Percentiles rank a stretch among this genome's conserved stretches.
phyloP scores from a whole-genome alignment of 2,113 vertebrate species.

The Grantiella picta region DNA sequence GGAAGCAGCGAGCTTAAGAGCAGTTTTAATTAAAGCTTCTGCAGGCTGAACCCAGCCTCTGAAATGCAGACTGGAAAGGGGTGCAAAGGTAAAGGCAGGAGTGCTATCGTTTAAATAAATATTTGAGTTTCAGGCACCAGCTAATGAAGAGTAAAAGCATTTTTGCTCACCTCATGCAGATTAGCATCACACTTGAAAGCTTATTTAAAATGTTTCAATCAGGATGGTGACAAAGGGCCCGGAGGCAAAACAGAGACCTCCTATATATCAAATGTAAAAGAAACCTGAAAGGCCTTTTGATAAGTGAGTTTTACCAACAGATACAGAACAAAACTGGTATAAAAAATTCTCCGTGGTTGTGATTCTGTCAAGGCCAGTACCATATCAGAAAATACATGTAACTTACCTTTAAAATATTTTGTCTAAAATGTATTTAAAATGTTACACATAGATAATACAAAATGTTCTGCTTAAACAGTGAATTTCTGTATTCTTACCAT shows the following conservation, averaged over 20 bases:
- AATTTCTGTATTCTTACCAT: background rate
- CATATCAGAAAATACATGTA: background rate
- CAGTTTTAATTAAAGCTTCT: background rate
- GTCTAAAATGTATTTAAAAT: background rate
- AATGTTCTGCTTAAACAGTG: background rate
- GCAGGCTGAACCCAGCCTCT: fast-evolving
- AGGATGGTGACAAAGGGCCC: background rate
- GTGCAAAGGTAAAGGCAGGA: background rate
- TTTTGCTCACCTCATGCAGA: background rate
- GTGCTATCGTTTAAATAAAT: background rate
- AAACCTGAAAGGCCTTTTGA: background rate
- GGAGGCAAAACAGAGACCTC: background rate
- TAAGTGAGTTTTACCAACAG: background rate
- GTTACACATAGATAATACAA: background rate
- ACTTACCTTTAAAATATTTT: background rate
- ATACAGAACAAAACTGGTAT: background rate
- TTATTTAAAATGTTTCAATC: background rate
- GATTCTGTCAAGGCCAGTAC: background rate
- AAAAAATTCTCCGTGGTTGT: background rate
- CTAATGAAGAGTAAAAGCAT: background rate
- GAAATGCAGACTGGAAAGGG: background rate
- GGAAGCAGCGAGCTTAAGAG: background rate
- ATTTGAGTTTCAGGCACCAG: constrained; percentile 12
- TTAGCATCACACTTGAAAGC: background rate
- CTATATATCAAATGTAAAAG: background rate